Conservation (phyloP, 2,888 invertebrate genomes). For the Mylabris sibirica region DNA sequence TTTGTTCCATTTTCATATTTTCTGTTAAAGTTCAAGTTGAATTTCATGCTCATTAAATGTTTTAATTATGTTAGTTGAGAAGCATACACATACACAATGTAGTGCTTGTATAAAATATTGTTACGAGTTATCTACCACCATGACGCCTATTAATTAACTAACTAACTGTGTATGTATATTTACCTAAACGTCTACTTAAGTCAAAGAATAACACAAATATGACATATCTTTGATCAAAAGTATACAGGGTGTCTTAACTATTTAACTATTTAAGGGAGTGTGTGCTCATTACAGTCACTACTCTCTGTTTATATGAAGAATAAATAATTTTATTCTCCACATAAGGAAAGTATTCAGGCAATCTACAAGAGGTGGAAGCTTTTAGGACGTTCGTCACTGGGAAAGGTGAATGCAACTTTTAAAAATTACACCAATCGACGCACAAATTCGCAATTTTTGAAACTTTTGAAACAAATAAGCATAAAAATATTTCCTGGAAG, state of each 20-base stretch:
- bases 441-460: too few relatives aligned
- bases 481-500: too few relatives aligned
- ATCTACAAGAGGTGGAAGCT: too few relatives aligned
- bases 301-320: too few relatives aligned
- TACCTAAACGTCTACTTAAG: neutral
- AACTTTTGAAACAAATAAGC: too few relatives aligned
- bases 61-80: constrained; percentile 42
- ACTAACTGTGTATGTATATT: constrained; percentile 15
- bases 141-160: constrained; percentile 29
- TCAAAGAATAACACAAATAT: neutral
- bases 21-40: constrained; percentile 34
- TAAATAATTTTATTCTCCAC: too few relatives aligned
- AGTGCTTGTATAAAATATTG: constrained; percentile 27
- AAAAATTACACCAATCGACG: too few relatives aligned
- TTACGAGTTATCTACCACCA: constrained; percentile 18
- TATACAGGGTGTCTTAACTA: neutral
- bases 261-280: too few relatives aligned
- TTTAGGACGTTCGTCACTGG: too few relatives aligned
- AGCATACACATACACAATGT: constrained; percentile 22
- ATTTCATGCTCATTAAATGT: constrained; percentile 47
- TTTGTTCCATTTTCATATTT: neutral
- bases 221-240: neutral
- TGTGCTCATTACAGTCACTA: too few relatives aligned
- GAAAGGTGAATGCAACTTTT: too few relatives aligned
- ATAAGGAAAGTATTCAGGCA: too few relatives aligned